These are phyloP conservation scores for Drosophila ambigua DNA, from an alignment of 1,140 invertebrate species.

Conservation along the genomic window DNA sequence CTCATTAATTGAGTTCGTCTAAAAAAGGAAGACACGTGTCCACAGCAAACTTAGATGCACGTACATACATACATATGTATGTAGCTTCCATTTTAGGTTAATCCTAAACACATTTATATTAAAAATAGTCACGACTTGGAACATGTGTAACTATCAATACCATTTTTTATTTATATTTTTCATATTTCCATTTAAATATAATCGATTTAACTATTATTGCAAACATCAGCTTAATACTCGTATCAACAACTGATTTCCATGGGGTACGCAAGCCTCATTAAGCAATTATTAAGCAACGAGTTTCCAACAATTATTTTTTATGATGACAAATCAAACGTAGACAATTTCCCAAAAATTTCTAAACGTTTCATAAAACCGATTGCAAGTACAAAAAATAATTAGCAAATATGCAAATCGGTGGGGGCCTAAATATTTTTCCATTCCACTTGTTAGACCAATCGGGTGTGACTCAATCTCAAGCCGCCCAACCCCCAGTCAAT, in stretches of 20 bases:
- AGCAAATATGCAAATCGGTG: slow-evolving; percentile 55
- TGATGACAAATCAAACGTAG: slow-evolving; percentile 34
- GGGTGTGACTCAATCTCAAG: slow-evolving; percentile 39
- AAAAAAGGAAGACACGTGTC: background rate
- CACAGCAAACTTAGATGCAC: too few relatives aligned
- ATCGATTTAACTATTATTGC: too few relatives aligned
- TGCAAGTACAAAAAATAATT: background rate
- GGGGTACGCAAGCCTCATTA: slow-evolving; percentile 31
- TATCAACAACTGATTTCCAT: background rate
- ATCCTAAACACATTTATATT: background rate
- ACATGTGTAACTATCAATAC: background rate
- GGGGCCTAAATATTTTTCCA: slow-evolving; percentile 13
- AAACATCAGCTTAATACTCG: background rate
- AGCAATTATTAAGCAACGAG: background rate
- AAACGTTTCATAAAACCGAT: slow-evolving; percentile 1
- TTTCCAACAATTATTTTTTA: slow-evolving; percentile 33
- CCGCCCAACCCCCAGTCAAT: slow-evolving; percentile 26
- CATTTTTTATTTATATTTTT: background rate
- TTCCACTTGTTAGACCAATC: slow-evolving; percentile 8
- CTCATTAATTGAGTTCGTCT: background rate
- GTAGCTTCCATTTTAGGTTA: background rate
- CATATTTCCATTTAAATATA: too few relatives aligned
- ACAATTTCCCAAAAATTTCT: slow-evolving; percentile 43
- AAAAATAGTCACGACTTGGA: background rate
- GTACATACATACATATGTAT: too few relatives aligned